Conservation (phyloP, 2,797 vertebrate genomes). For the Sardinella longiceps region DNA sequence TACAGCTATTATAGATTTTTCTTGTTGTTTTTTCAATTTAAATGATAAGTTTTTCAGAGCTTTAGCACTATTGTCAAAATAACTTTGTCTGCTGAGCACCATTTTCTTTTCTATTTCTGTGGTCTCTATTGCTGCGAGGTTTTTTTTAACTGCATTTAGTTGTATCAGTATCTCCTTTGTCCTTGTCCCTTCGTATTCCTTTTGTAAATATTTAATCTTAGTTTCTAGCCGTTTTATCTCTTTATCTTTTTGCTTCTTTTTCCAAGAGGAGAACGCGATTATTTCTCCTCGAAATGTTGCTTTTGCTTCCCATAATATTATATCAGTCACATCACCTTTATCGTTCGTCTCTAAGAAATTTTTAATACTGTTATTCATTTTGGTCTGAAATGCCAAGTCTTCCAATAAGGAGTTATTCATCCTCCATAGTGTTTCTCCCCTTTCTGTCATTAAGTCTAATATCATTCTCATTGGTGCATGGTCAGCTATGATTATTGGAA, state of each 20-base stretch:
- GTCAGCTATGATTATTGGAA: too few relatives aligned
- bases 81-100: background rate
- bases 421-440: too few relatives aligned
- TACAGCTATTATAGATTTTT: background rate
- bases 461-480: too few relatives aligned
- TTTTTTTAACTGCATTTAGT: background rate
- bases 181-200: background rate
- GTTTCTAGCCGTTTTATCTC: background rate
- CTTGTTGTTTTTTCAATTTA: background rate
- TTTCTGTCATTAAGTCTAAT: too few relatives aligned
- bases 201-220: background rate
- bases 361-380: too few relatives aligned
- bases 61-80: background rate
- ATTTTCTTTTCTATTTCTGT: background rate
- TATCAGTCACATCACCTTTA: background rate
- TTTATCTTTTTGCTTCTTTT: background rate
- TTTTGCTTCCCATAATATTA: background rate
- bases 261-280: background rate
- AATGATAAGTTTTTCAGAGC: background rate
- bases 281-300: background rate
- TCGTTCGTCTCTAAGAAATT: background rate
- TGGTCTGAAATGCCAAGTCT: too few relatives aligned
- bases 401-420: too few relatives aligned
- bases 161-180: background rate
- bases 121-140: background rate